Base-by-base conservation (phyloP, 2,888 invertebrate species). In the Chelonus formosanus region DNA sequence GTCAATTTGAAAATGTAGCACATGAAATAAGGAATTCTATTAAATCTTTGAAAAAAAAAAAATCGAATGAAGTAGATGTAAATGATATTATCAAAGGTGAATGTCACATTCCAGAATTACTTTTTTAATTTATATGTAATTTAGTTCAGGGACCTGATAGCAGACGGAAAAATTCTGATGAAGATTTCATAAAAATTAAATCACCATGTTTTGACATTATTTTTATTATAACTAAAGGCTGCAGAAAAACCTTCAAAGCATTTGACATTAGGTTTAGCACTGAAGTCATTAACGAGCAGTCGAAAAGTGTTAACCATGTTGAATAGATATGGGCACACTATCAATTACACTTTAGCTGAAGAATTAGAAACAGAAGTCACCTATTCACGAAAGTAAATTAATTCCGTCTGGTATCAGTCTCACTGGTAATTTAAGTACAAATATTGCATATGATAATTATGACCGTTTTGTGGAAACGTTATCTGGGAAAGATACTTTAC, bases 221-320 rank as follows among this genome's bases (percentile, higher is more conserved):
- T 32, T 58, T 20, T 34, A 32, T 31, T 44, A 34, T 58, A 45
- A 58, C 34, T 20, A 58, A 58, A 31, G 31, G 56, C 5, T 7
- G 34, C 5, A 31, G n/a, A 3, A 55, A 65, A 31, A 52, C 63
- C 57, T 8, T 70, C 73, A 20, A 75, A 73, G 57, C 73, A 75
- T 48, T 69, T 75, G 6, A 70, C 59, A 3, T 62, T 76, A 36
- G 74, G 73, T 52, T 67, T 75, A 65, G 59, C 74, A 56, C 20
- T 76, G 56, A 75, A 75, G 63, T 71, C 72, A 67, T 36, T 74
- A 32, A 71, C 73, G 63, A 75, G 70, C 56, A 75, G 74, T 56
- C 57, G 64, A 65, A 74, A 75, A 63, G 63, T 74, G 7, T 68
- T 75, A 4, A 69, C 73, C 62, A 70, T 75, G 20, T 31, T 63